A percentile compares a stretch with the other conserved stretches of the same genome.
These are phyloP conservation scores for Tragulus kanchil DNA, from an alignment of 2,113 vertebrate genomes.

Conservation along the genomic window DNA sequence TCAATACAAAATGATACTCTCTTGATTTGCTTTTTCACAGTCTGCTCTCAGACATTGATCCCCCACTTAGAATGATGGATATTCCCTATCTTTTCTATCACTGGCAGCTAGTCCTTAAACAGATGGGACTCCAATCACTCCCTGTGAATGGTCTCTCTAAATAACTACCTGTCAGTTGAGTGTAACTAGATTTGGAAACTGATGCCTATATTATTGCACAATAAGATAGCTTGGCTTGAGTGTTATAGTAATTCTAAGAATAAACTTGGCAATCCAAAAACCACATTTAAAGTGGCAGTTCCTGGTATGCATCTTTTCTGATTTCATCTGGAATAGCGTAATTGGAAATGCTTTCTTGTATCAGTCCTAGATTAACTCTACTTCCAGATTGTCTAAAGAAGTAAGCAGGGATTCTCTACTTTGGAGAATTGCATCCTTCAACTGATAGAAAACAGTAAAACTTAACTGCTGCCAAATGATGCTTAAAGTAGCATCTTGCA, in stretches of 20 bases:
- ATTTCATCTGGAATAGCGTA: background rate
- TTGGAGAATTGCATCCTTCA: background rate
- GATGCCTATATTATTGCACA: conserved; percentile 53
- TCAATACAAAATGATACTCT: conserved; percentile 71
- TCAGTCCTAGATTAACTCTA: background rate
- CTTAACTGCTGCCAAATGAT: background rate
- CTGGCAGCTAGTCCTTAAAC: conserved; percentile 67
- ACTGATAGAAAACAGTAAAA: background rate
- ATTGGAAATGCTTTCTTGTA: background rate
- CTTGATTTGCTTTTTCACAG: conserved; percentile 56
- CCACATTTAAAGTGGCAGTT: background rate
- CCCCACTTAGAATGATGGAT: conserved; percentile 76
- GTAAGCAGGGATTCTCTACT: background rate
- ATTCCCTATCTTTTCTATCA: conserved; percentile 68
- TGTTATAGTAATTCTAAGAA: conserved; percentile 30
- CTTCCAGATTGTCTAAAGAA: background rate
- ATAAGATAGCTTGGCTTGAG: conserved; percentile 52
- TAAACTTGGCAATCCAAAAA: background rate
- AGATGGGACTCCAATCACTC: conserved; percentile 70
- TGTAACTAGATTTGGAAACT: conserved; percentile 73
- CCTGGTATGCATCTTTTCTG: background rate
- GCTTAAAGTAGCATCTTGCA: conserved; percentile 9
- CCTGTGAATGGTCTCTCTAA: conserved; percentile 62
- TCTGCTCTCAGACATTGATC: conserved; percentile 68
- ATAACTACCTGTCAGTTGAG: conserved; percentile 68